Base-by-base conservation (phyloP, 2,888 invertebrate species). In the Ryuthela nishihirai region DNA sequence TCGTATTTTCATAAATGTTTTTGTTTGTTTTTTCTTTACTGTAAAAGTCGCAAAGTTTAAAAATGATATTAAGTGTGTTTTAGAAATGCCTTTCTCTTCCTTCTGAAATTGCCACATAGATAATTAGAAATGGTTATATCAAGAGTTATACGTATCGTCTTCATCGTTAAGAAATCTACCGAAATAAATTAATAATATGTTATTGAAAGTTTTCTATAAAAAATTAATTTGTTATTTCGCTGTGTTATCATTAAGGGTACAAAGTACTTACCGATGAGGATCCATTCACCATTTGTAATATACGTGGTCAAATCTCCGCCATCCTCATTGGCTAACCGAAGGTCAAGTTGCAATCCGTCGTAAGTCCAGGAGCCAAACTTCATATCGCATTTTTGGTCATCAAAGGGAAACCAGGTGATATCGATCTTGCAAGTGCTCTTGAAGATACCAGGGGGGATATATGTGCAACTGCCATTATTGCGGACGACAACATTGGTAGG, bases 361-460 rank as follows among this genome's bases (percentile, higher is more conserved):
- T 98, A 95, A 67, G 98, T 97, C 99, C 99, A 99, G 75, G 95
- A 95, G 72, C 98, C 98, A 76, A 98, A 99, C 81, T 98, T 94
- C 89, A 97, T 91, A 75, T 92, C 89, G 78, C 98, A 98, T 71
- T 87, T 85, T 79, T 98, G 98, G 79, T 97, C 95, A 77, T 98
- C 98, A 79, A 97, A 98, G 65, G 97, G 97, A 80, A 98, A 98
- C 95, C 97, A 97, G 70, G 94, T 95, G 80, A 98, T 97, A 81
- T 97, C 94, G 73, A 98, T 97, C 78, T 92, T 91, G 81, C 98
- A 98, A 69, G 97, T 97, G 79, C 94, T 93, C 79, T 94, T 94
- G 81, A 98, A 95, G 78, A 98, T 97, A 42, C 67, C 97, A 58
- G 98, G 98, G 69, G 98, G 98, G 72, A 98, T 89, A 81, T 95